phyloP scores from a whole-genome alignment of 1,140 invertebrate genomes.

The Hesperophylax magnus region DNA sequence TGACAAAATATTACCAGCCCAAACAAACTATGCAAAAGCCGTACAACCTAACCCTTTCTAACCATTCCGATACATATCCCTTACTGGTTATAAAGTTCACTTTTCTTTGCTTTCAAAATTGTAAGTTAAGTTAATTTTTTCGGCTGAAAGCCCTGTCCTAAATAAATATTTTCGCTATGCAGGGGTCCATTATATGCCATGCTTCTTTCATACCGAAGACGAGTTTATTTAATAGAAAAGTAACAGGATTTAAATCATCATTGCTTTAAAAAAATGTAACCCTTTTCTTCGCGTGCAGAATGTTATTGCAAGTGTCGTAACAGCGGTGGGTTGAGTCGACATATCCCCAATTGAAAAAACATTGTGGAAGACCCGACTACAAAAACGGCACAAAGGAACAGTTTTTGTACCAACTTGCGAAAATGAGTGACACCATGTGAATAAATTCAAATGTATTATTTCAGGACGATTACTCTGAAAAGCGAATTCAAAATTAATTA shows the following conservation, averaged over 20 bases:
- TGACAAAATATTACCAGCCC: conserved; percentile 41
- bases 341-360: background rate
- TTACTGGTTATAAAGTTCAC: background rate
- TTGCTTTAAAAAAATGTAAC: background rate
- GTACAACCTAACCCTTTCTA: background rate
- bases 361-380: background rate
- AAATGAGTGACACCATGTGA: too few relatives aligned
- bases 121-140: background rate
- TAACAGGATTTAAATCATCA: conserved; percentile 44
- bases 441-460: too few relatives aligned
- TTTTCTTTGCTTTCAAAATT: background rate
- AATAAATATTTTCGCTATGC: conserved; percentile 57
- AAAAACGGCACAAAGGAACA: too few relatives aligned
- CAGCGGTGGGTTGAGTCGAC: background rate
- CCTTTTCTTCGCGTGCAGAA: conserved; percentile 15
- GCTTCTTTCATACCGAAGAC: conserved; percentile 26
- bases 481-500: too few relatives aligned
- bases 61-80: background rate
- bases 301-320: conserved; percentile 38
- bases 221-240: conserved; percentile 48
- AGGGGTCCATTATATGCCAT: conserved; percentile 46
- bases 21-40: background rate
- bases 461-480: too few relatives aligned
- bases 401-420: too few relatives aligned
- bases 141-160: conserved; percentile 38